Percentiles rank a stretch among this genome's conserved stretches.
Conservation (phyloP, 2,797 vertebrate genomes). For the Xerus rutilus region DNA sequence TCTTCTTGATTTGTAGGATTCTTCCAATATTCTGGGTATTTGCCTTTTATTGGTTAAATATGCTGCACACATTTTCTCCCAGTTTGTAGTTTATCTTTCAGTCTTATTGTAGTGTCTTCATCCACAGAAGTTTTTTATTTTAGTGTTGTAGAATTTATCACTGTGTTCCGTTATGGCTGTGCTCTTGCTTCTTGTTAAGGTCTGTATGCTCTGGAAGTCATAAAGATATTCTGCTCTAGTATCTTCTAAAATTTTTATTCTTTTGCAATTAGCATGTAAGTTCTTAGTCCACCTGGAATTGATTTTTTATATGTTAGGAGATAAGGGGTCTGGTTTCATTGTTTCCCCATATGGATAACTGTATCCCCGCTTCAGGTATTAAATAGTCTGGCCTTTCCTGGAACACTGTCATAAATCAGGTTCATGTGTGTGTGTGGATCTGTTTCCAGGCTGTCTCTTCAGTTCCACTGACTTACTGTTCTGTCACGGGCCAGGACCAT, state of each 20-base stretch:
- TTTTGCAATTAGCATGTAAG: constrained; percentile 58
- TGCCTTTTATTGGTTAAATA: constrained; percentile 71
- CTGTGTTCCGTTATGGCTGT: constrained; percentile 18
- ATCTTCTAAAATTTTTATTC: constrained; percentile 62
- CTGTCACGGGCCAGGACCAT: constrained; percentile 9
- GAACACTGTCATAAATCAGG: background rate
- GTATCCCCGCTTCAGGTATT: constrained; percentile 54
- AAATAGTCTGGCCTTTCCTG: constrained; percentile 31
- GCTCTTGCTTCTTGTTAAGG: constrained; percentile 60
- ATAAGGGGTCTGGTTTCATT: constrained; percentile 46
- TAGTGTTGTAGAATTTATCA: constrained; percentile 57
- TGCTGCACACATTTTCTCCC: constrained; percentile 37
- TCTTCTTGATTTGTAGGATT: constrained; percentile 36
- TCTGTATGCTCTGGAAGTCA: constrained; percentile 53
- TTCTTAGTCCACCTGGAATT: constrained; percentile 70
- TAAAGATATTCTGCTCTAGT: constrained; percentile 61
- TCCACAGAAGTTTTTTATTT: constrained; percentile 75
- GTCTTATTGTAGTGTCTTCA: constrained; percentile 37
- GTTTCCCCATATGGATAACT: constrained; percentile 49
- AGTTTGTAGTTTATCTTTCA: constrained; percentile 58
- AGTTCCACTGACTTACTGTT: constrained; percentile 36
- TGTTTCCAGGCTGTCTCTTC: constrained; percentile 27
- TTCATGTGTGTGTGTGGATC: background rate
- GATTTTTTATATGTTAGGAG: constrained; percentile 68
- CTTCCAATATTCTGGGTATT: constrained; percentile 15